Base-by-base conservation (phyloP, 2,888 invertebrate genomes). In the Eurois occulta region DNA sequence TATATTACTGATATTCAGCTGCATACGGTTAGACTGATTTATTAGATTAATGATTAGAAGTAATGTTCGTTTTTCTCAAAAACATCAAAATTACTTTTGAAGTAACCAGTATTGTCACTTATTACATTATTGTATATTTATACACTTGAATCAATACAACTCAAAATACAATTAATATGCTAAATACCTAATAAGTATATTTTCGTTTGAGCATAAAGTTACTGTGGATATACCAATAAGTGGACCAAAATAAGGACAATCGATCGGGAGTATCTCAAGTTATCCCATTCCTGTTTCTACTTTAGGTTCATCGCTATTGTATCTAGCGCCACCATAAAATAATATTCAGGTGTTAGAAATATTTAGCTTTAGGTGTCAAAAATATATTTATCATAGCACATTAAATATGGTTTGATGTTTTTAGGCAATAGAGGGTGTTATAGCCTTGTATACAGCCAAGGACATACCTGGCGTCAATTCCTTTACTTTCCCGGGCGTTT, bases 381-480 rank as follows among this genome's bases (percentile, higher is more conserved):
- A 28, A 8, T 13, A 1, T 32, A 18, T 60, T 32, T 32, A 62
- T 32, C 1, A 18, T 21, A 10, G 32, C 18, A 60, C 18, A 60
- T 60, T 35, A 65, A n/a, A 41, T 18, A 65, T 41, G 4, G n/a
- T 41, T 41, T n/a, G 18, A 18, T 41, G 10, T 65, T 41, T 38
- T 41, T 65, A 65, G 65, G 65, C 65, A n/a, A 65, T 41, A 8
- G 41, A 65, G 8, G 65, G 65, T 41, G 65, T 65, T 28, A 8
- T 41, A 28, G 65, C 65, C 13, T 41, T 65, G 62, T 97, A 97
- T 78, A 97, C 97, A 46, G 97, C 97, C 0, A 97, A 97, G 87
- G 98, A 98, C 88, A 97, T 98, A 62, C 98, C 98, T 0, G 98
- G 98, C 0, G 94, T 94, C 58, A 98, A 98, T 92, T 94, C 95